Evolutionary conservation across 2,113 vertebrate species (phyloP).

Genomic region (Pimephales promelas): DNA sequence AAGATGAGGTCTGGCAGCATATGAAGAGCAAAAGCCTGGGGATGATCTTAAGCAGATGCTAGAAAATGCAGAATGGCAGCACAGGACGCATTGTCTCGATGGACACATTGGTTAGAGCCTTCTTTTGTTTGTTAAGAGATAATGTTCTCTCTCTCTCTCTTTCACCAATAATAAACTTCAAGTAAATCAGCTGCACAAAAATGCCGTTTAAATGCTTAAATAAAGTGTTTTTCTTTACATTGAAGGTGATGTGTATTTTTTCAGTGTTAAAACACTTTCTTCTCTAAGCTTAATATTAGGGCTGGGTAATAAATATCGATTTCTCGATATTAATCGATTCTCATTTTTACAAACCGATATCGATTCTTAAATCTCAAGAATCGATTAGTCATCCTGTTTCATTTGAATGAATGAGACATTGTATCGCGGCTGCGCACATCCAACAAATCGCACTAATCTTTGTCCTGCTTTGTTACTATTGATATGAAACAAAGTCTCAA

Average conservation of each 20-base stretch:
- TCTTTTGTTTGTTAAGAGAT: conserved; percentile 9
- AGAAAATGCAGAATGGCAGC: conserved; percentile 10
- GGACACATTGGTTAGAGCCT: neutral
- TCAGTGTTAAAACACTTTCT: neutral
- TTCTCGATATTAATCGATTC: too few relatives aligned
- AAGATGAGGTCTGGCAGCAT: conserved; percentile 15
- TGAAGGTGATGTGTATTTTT: neutral
- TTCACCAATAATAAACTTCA: neutral
- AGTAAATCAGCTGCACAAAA: neutral
- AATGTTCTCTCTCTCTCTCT: neutral
- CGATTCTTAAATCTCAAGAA: too few relatives aligned
- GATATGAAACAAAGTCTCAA: too few relatives aligned
- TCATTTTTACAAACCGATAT: too few relatives aligned
- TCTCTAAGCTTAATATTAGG: too few relatives aligned
- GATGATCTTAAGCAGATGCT: conserved; percentile 23
- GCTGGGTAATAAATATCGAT: too few relatives aligned
- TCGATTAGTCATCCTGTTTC: too few relatives aligned
- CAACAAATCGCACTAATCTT: too few relatives aligned
- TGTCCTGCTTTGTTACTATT: too few relatives aligned
- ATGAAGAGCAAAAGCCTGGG: conserved; percentile 27
- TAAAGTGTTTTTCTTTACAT: neutral
- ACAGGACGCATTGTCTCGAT: neutral
- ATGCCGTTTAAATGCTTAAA: neutral
- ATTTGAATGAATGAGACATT: too few relatives aligned
- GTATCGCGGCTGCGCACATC: too few relatives aligned